Base-by-base conservation (phyloP, 1,140 invertebrate genomes). In the Brachionus manjavacas region DNA sequence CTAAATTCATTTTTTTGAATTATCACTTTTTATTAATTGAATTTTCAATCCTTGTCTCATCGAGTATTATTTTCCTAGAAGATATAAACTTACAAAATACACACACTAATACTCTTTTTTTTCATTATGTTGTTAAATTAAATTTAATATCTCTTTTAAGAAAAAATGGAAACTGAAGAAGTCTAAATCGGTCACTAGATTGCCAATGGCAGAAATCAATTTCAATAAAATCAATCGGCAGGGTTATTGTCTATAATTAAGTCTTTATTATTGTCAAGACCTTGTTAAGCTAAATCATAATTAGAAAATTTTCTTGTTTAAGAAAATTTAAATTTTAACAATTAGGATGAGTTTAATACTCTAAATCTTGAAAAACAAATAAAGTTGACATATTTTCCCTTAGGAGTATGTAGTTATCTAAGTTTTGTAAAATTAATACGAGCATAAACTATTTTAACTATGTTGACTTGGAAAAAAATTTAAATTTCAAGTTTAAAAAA, bases 281-380 rank as follows among this genome's bases (percentile, higher is more conserved):
- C 68, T 76, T 76, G 20, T 76, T 49, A 76, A 74, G 46, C 35
- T 43, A 28, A 2, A 9, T 49, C 46, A 76, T 76, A 49, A 76
- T 76, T 76, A 76, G 39, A 41, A 72, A 60, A 16, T 72, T 72
- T 31, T 12, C 20, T 39, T 72, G 31, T 39, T 39, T 43, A 35
- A 72, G 46, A 70, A 28, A 35, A 70, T 35, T 70, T 70, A 35
- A 70, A 70, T 43, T 49, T 76, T 76, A 49, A 76, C 46, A 49
- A 76, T 76, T 76, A 76, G 46, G 43, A 76, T 76, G 23, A 46
- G 16, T 76, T 76, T 76, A 76, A 76, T 76, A 76, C 72, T 46
- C 46, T 76, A 76, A 76, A 46, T 76, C 43, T 72, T 41, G 16
- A 76, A 76, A 76, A 76, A 76, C 72, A 76, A 76, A 76, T 76